Percentiles rank a stretch among this genome's conserved stretches.
Evolutionary conservation across 2,113 vertebrate species (phyloP).

Genomic region (Aplodontia rufa): DNA sequence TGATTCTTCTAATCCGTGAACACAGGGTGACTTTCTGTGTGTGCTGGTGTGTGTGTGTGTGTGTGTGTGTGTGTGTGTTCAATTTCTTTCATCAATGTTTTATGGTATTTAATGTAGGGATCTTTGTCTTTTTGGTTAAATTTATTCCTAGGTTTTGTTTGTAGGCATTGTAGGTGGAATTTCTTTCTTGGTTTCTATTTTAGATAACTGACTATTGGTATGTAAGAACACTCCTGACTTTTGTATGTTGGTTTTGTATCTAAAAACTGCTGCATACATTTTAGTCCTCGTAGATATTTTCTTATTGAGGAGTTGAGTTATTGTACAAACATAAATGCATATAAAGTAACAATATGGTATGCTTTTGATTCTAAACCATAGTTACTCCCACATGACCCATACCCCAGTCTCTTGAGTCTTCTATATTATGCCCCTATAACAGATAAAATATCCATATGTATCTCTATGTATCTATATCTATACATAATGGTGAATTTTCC

Average conservation of each 20-base stretch:
- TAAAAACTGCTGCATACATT: neutral
- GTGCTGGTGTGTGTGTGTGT: too few species aligned
- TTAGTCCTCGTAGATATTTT: neutral
- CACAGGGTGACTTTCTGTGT: neutral
- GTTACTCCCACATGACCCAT: too few species aligned
- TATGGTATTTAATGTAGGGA: neutral
- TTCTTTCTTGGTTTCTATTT: neutral
- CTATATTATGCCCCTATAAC: too few species aligned
- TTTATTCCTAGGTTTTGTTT: neutral
- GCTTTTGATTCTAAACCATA: too few species aligned
- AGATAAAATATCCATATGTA: too few species aligned
- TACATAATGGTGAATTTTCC: too few species aligned
- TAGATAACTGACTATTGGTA: neutral
- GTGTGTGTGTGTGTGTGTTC: neutral
- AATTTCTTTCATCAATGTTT: neutral
- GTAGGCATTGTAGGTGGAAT: neutral
- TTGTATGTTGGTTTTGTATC: neutral
- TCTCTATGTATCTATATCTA: too few species aligned
- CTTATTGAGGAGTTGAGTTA: too few species aligned
- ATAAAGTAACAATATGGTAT: too few species aligned
- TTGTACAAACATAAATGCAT: too few species aligned
- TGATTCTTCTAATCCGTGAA: neutral
- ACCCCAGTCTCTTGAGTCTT: too few species aligned
- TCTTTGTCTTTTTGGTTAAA: neutral
- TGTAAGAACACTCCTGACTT: neutral